Evolutionary conservation across 2,888 invertebrate species (phyloP), one percentile per base, ranked within the genome.

Genomic region (Agonopterix heracliana): DNA sequence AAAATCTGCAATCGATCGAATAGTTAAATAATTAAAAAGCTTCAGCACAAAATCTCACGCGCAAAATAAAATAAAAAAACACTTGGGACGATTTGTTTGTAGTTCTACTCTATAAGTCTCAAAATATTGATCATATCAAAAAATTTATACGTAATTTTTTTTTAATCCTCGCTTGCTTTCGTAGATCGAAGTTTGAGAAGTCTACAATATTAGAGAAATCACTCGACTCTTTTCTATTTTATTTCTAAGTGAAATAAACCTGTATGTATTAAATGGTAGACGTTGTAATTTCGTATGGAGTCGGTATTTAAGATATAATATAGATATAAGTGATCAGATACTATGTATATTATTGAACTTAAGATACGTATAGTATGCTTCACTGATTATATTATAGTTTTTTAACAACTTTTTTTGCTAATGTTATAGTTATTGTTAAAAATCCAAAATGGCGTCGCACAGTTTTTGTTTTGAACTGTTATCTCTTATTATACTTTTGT

Each of bases 81-180:
- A 62, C 64, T 54, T 52, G 52, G 57, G 60, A 59, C 57, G 50
- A 69, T 66, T 71, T 63, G 66, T 78, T 74, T 70, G 69, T 78
- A 77, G 70, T 70, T 65, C 63, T 64, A 68, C 62, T 59, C 47
- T 56, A 48, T 78, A 80, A 79, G 70, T 81, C 69, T 78, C 70
- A 70, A 73, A 79, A 81, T 26, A 26, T 74, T 74, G 78, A 85
- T 87, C 87, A 87, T 87, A 87, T 87, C 87, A 87, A 83, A 48
- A 83, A 51, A 76, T 81, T 84, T 84, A 87, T 86, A 87, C 87
- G 87, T 87, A 87, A 84, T 57, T 54, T 71, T 26, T 26, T 2
- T 26, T 74, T 68, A 59, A 60, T 61, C 66, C 69, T 70, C 75
- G 81, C 81, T 80, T 80, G 81, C 82, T 82, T 81, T 75, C 41